Evolutionary conservation across 2,113 vertebrate genomes (phyloP).

Genomic region (Tympanuchus pallidicinctus): DNA sequence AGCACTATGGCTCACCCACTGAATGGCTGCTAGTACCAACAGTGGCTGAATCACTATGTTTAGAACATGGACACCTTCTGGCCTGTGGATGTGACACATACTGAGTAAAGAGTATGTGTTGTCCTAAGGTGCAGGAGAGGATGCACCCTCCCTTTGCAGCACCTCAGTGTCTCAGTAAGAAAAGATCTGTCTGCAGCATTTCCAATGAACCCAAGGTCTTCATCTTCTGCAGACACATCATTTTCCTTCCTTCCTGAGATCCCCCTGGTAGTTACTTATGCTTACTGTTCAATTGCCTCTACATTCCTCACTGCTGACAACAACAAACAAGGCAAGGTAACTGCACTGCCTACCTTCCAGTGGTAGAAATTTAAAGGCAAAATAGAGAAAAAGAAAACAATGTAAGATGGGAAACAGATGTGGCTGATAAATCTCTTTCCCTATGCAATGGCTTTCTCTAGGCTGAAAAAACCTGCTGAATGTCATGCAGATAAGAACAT

Average conservation of each 20-base stretch:
- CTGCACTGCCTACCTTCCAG: neutral
- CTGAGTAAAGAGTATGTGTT: fast-evolving
- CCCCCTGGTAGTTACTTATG: neutral
- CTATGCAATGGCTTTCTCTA: neutral
- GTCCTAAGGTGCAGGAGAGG: neutral
- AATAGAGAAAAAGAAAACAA: neutral
- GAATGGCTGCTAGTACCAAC: fast-evolving
- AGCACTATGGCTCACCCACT: fast-evolving
- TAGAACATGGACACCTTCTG: neutral
- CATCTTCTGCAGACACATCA: neutral
- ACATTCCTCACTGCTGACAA: neutral
- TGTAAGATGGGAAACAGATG: neutral
- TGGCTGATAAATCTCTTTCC: neutral
- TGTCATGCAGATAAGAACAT: neutral
- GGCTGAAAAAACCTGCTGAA: neutral
- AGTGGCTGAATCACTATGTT: neutral
- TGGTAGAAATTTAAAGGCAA: neutral
- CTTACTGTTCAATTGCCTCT: neutral
- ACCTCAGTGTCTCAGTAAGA: fast-evolving
- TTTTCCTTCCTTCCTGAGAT: neutral
- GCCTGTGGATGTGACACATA: neutral
- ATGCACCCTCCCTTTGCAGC: neutral
- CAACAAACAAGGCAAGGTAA: neutral
- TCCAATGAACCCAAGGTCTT: neutral
- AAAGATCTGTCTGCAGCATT: fast-evolving